Base-by-base conservation (phyloP, 2,113 vertebrate species). In the Urocynchramus pylzowi region DNA sequence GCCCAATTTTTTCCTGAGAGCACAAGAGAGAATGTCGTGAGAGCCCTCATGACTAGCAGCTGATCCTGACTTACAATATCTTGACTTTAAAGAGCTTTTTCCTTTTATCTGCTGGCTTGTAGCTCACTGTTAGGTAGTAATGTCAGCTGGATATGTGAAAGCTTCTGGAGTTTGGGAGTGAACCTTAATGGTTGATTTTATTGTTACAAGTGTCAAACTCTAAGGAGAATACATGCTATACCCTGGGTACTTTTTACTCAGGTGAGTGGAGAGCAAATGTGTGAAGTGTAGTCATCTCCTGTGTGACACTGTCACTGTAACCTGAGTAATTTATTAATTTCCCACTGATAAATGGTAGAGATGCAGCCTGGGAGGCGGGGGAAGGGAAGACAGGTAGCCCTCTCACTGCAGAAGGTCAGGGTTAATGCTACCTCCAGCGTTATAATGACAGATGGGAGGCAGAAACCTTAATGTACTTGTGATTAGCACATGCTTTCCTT, bases 361-460 rank as follows among this genome's bases (percentile, higher is more conserved):
- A 76, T 26, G 45, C 37, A 82, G 88, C 70, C 30, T 2, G 45
- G 71, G 71, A 57, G 90, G 90, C 11, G 26, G 88, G 60, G 68
- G 63, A 60, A 77, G 74, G 83, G 69, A 94, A 94, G 91, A 93
- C 94, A 95, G 91, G 92, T 94, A 97, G 91, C 71, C 69, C 82
- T 95, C 5, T 0, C 8, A 1, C 65, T 39, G 42, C 73, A 50
- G 53, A 85, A 79, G 94, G 94, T 95, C 93, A 41, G 90, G 94
- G 90, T 95, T 95, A 95, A 95, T 83, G 74, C 86, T 95, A 53
- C 74, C 88, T 92, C 81, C 70, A 78, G 71, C 9, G 0, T 87
- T 69, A 71, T 52, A 84, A 86, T 93, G 94, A 93, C 94, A 94
- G 95, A 90, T 96, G 94, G 93, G 95, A 94, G 92, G 93, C 95